Conservation (phyloP, 2,888 invertebrate genomes). For the Agrilus biguttatus region DNA sequence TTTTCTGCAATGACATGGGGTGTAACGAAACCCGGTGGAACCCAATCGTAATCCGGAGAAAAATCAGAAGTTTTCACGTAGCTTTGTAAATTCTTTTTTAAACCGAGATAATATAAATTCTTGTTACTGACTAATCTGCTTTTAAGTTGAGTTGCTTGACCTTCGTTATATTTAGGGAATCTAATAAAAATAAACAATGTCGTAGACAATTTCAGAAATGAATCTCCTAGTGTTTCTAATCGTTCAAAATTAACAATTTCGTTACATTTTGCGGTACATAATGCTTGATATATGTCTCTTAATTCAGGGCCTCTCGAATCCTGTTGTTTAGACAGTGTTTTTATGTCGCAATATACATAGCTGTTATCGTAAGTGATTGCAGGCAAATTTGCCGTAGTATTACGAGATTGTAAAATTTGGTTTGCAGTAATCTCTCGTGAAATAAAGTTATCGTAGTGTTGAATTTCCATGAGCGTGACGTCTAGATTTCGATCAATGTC, state of each 20-base stretch:
- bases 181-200: conserved; percentile 57
- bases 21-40: conserved; percentile 58
- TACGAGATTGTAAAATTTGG: conserved; percentile 10
- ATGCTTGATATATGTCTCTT: conserved; percentile 38
- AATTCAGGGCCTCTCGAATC: conserved; percentile 33
- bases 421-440: conserved; percentile 12
- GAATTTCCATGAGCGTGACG: conserved; percentile 50
- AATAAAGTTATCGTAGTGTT: conserved; percentile 54
- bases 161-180: conserved; percentile 59
- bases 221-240: conserved; percentile 78
- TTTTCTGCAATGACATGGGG: conserved; percentile 35
- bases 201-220: conserved; percentile 68
- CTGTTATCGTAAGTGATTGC: conserved; percentile 21
- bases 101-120: conserved; percentile 67
- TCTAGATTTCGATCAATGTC: conserved; percentile 49
- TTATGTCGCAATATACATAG: conserved; percentile 12
- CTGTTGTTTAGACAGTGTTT: conserved; percentile 8
- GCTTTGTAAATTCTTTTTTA: conserved; percentile 38
- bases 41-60: conserved; percentile 54
- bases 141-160: conserved; percentile 61
- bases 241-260: conserved; percentile 72
- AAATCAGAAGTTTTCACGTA: conserved; percentile 51
- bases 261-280: conserved; percentile 56
- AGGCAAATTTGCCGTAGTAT: conserved; percentile 11
- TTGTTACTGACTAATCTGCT: conserved; percentile 63